Evolutionary conservation across 2,113 vertebrate species (phyloP).

Genomic region (Lichenostomus cassidix): DNA sequence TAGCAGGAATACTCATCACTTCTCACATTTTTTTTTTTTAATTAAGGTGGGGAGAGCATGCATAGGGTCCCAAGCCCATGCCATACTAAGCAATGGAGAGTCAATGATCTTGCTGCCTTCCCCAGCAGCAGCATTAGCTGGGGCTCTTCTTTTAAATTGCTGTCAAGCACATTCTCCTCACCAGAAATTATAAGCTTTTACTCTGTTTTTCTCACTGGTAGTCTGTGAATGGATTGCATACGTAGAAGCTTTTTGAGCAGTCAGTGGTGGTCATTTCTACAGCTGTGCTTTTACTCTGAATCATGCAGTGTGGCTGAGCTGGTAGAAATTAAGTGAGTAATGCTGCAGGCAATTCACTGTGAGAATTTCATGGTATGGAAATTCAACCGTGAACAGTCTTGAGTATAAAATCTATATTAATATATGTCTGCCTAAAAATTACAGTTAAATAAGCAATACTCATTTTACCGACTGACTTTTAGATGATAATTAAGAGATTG

Average conservation of each 20-base stretch:
- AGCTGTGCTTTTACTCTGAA: neutral
- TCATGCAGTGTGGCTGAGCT: neutral
- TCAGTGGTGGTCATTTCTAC: neutral
- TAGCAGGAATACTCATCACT: neutral
- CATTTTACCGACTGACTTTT: neutral
- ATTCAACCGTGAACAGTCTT: neutral
- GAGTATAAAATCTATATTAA: neutral
- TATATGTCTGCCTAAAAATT: neutral
- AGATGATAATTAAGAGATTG: neutral
- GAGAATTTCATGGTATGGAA: neutral
- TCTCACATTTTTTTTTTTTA: neutral
- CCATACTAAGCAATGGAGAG: neutral
- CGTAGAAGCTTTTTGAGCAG: neutral
- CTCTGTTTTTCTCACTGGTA: neutral
- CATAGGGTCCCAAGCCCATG: neutral
- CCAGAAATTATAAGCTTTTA: neutral
- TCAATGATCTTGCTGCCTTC: neutral
- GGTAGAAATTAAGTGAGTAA: neutral
- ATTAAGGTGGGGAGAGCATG: neutral
- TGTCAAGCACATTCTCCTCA: neutral
- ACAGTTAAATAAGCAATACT: neutral
- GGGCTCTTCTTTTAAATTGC: neutral
- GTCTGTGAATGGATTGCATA: neutral
- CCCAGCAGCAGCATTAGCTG: neutral
- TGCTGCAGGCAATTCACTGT: neutral